These are phyloP conservation scores for Hecatera dysodea DNA, from an alignment of 2,888 invertebrate genomes.

Conservation along the genomic window DNA sequence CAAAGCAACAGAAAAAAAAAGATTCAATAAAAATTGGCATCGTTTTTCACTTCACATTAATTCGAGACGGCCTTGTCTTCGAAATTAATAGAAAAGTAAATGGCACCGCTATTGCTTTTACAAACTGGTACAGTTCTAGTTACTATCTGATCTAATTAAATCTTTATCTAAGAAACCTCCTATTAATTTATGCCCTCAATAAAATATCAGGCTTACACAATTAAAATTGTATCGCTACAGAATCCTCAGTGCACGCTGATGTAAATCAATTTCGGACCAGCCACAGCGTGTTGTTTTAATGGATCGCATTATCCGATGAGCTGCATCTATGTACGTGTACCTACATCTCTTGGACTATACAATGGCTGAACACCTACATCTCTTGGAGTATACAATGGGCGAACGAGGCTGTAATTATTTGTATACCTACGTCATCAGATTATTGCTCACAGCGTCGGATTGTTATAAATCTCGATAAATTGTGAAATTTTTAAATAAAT, in stretches of 20 bases:
- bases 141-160: slow-evolving; percentile 12
- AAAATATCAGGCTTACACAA: slow-evolving; percentile 36
- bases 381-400: too few relatives aligned
- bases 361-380: too few relatives aligned
- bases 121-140: background rate
- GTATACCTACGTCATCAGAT: too few relatives aligned
- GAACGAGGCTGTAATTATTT: too few relatives aligned
- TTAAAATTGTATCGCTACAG: slow-evolving; percentile 37
- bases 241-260: slow-evolving; percentile 38
- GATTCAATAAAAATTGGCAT: too few relatives aligned
- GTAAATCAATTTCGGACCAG: slow-evolving; percentile 74
- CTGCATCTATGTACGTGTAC: slow-evolving; percentile 59
- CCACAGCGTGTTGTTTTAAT: slow-evolving; percentile 74
- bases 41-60: too few relatives aligned
- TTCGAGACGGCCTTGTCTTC: too few relatives aligned
- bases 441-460: too few relatives aligned
- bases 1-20: too few relatives aligned
- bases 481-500: too few relatives aligned
- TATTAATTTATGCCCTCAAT: slow-evolving; percentile 22
- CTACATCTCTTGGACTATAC: slow-evolving; percentile 17
- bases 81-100: background rate
- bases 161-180: background rate
- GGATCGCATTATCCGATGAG: slow-evolving; percentile 72
- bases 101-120: background rate
- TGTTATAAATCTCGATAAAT: too few relatives aligned